Conservation (phyloP, 2,113 vertebrate genomes). For the Aphyosemion australe region DNA sequence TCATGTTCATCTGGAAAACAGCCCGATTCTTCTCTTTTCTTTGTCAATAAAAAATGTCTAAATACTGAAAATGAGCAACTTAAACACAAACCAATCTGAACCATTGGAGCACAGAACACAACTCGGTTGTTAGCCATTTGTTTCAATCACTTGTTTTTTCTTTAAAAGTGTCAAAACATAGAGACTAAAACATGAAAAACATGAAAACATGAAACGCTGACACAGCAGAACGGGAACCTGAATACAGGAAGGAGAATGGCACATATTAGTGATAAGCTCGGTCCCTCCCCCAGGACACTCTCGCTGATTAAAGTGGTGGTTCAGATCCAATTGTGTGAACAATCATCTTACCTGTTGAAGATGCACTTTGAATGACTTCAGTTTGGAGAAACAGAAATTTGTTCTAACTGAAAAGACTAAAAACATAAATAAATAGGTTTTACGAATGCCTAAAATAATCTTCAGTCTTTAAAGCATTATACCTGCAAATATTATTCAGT, state of each 20-base stretch:
- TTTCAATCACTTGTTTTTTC: constrained; percentile 59
- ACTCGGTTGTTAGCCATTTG: constrained; percentile 44
- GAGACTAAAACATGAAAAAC: constrained; percentile 57
- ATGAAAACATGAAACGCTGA: constrained; percentile 47
- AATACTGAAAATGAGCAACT: constrained; percentile 31
- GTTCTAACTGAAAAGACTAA: too few species aligned
- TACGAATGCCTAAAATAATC: too few species aligned
- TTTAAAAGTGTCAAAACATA: constrained; percentile 56
- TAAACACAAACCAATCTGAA: constrained; percentile 50
- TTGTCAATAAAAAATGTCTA: constrained; percentile 29
- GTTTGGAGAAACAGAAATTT: too few species aligned
- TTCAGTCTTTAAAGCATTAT: too few species aligned
- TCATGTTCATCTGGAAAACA: constrained; percentile 45
- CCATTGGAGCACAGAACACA: constrained; percentile 52
- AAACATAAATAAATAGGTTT: too few species aligned
- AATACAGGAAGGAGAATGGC: constrained; percentile 66
- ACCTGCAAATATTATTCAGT: too few species aligned
- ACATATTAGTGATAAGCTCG: constrained; percentile 70
- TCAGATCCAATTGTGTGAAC: too few species aligned
- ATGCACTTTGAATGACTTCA: too few species aligned
- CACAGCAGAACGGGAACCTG: constrained; percentile 52
- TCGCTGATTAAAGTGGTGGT: neutral
- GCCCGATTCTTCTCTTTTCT: constrained; percentile 33
- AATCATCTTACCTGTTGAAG: too few species aligned
- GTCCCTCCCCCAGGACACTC: constrained; percentile 9